These are phyloP conservation scores for Entomobrya multifasciata DNA, from an alignment of 2,888 invertebrate species.

Conservation along the genomic window DNA sequence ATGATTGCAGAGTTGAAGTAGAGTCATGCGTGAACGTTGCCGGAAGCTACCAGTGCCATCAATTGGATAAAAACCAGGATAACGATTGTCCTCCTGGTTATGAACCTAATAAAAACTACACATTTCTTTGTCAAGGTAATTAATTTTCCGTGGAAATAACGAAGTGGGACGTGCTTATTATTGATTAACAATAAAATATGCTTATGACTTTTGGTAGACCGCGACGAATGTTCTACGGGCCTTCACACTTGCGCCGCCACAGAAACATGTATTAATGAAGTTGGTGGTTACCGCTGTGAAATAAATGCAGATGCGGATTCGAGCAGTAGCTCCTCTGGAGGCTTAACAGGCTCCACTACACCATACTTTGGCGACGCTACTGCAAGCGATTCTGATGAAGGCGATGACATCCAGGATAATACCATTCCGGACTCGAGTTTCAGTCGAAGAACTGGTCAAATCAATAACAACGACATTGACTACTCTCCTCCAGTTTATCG, in stretches of 20 bases:
- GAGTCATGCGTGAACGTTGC: slow-evolving; percentile 79
- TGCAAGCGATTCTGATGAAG: slow-evolving; percentile 42
- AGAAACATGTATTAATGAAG: slow-evolving; percentile 81
- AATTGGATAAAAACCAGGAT: slow-evolving; percentile 68
- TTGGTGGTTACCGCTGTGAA: slow-evolving; percentile 81
- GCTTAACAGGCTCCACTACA: background rate
- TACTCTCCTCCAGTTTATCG: background rate
- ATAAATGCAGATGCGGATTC: slow-evolving; percentile 59
- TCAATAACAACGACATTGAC: background rate
- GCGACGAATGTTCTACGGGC: slow-evolving; percentile 87
- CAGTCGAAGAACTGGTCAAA: slow-evolving; percentile 37
- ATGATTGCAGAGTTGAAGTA: slow-evolving; percentile 77
- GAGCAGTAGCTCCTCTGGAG: background rate
- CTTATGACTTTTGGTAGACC: slow-evolving; percentile 56
- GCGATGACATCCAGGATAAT: slow-evolving; percentile 58
- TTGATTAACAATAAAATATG: background rate
- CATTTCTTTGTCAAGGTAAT: slow-evolving; percentile 79
- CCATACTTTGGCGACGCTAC: slow-evolving; percentile 16
- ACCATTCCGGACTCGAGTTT: slow-evolving; percentile 64
- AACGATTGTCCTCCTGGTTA: slow-evolving; percentile 80
- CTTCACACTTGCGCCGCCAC: slow-evolving; percentile 82
- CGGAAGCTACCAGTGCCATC: slow-evolving; percentile 80
- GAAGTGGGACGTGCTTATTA: background rate
- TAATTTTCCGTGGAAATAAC: background rate
- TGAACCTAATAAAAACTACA: slow-evolving; percentile 79